Evolutionary conservation across 2,797 vertebrate genomes (phyloP), one percentile per base, ranked within the genome.

Genomic region (Chanos chanos): DNA sequence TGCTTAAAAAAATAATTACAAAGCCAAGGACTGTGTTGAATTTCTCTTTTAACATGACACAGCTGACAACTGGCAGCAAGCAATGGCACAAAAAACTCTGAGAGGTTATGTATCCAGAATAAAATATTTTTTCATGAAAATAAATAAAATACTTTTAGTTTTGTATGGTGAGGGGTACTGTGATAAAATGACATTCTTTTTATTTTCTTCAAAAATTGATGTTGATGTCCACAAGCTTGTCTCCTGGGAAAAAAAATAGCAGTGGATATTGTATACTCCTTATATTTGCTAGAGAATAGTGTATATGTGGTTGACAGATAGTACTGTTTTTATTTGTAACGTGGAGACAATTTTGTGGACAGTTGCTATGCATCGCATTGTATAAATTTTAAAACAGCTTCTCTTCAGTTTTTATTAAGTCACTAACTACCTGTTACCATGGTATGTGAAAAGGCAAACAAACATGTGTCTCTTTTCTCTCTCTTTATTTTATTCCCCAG

Each of bases 41-140:
- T 45, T n/a, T 31, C 52, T 18, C 10, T 34, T 51, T 40, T 25
- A 4, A 41, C 24, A 8, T 44, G 48, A 24, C 8, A 7, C 3
- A 40, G 6, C 22, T 22, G 27, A 43, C 51, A 25, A 28, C 25
- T 48, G 59, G 45, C 56, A 60, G 55, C 44, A 70, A 71, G 65
- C 61, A 67, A 41, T 51, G 54, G 70, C 58, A 70, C 53, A 72
- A 57, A 39, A 57, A 66, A 65, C 54, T n/a, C n/a, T 60, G 39
- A 67, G 41, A 68, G 57, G 52, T 69, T 70, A 56, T 74, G 61
- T 68, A 53, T 49, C 76, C 76, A 78, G 62, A 77, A 61, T 57
- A 69, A 55, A 73, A 70, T 80, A 75, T 80, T 74, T 78, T 81
- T 79, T 71, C 71, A 76, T 72, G 43, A 66, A 55, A 71, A 73